These are phyloP conservation scores for Argynnis bischoffii DNA, from an alignment of 2,888 invertebrate genomes.

Conservation along the genomic window DNA sequence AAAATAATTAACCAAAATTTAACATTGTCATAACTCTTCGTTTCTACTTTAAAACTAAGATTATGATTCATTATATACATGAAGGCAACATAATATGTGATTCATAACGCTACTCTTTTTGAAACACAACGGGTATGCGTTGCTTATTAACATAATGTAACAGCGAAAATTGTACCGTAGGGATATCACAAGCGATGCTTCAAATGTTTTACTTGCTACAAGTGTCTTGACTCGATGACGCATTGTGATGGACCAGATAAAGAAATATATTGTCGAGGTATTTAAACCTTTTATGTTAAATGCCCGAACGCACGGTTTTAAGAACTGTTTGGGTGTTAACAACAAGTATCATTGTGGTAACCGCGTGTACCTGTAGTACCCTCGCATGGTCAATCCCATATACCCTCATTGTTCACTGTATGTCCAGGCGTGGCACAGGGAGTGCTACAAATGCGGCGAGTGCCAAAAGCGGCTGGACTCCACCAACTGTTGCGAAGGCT, in stretches of 20 bases:
- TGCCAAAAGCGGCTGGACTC: constrained; percentile 95
- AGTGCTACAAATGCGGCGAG: constrained; percentile 95
- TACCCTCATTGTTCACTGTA: constrained; percentile 69
- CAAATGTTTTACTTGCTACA: constrained; percentile 92
- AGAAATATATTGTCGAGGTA: constrained; percentile 96
- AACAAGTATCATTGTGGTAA: constrained; percentile 66
- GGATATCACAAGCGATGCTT: constrained; percentile 95
- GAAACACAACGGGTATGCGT: constrained; percentile 17
- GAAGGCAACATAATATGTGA: constrained; percentile 6
- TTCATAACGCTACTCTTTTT: constrained; percentile 15
- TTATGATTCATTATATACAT: constrained; percentile 21
- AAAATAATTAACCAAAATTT: constrained; percentile 14
- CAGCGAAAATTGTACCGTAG: constrained; percentile 75
- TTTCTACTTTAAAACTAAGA: constrained; percentile 18
- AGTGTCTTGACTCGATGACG: constrained; percentile 92
- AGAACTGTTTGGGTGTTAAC: constrained; percentile 57
- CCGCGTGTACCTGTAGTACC: constrained; percentile 57
- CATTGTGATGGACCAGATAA: constrained; percentile 96
- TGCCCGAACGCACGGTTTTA: constrained; percentile 24
- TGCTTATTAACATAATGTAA: constrained; percentile 30
- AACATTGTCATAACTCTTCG: constrained; percentile 10
- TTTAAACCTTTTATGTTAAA: constrained; percentile 46
- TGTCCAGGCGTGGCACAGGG: constrained; percentile 93
- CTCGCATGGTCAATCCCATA: constrained; percentile 60
- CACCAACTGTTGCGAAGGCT: constrained; percentile 95